phyloP scores from a whole-genome alignment of 2,113 vertebrate genomes.

The Chrysemys picta region DNA sequence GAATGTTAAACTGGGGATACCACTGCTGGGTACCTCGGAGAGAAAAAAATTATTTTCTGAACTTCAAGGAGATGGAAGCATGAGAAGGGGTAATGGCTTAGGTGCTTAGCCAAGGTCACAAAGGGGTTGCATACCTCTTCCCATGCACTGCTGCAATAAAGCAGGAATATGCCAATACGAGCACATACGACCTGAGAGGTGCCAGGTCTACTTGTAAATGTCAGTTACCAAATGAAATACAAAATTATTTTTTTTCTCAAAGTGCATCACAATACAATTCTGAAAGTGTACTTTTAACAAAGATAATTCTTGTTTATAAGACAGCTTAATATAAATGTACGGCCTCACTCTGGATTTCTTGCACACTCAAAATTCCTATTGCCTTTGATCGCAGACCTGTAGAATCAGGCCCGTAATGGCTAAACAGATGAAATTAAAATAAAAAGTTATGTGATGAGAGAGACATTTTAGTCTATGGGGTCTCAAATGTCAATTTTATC shows the following conservation, averaged over 20 bases:
- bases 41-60: neutral
- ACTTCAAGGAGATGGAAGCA: neutral
- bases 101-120: neutral
- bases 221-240: neutral
- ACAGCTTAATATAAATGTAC: neutral
- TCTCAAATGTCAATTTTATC: slow-evolving; percentile 22
- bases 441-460: neutral
- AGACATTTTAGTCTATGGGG: neutral
- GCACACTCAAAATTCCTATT: neutral
- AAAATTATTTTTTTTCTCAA: neutral
- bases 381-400: fast-evolving
- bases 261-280: neutral
- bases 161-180: neutral
- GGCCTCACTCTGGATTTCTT: neutral
- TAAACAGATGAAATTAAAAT: neutral
- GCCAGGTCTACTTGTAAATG: neutral
- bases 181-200: neutral
- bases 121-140: neutral
- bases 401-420: neutral
- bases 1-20: neutral
- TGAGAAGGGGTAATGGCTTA: neutral
- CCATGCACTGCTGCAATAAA: neutral
- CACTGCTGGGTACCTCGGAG: neutral
- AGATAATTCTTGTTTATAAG: neutral
- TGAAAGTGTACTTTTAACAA: neutral